Base-by-base conservation (phyloP, 2,888 invertebrate species). In the Patella depressa region DNA sequence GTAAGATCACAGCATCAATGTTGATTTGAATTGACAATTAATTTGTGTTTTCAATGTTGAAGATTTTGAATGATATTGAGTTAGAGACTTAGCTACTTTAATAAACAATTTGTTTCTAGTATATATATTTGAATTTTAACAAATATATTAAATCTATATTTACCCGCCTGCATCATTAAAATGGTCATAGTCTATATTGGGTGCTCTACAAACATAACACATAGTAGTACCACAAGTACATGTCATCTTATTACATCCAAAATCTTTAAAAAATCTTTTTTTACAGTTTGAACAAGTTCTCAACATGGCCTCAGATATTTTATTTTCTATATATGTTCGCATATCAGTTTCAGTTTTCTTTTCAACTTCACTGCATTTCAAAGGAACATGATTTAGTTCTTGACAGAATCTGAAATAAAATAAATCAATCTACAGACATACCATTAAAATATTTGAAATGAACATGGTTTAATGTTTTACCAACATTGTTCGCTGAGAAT, bases 361-460 rank as follows among this genome's bases (percentile, higher is more conserved):
- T 78, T 91, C 91, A 15, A 90, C 85, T 77, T 90, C 90, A 59
- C 86, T 84, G 82, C 91, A 91, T 71, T 84, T 85, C 71, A 90
- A 81, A 34, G 94, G 94, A 12, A 93, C 87, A 87, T 94, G 94
- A 78, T 93, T 93, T 4, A 91, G 90, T 85, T 93, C 93, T 81
- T 92, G 91, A 84, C 94, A 94, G 2, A 89, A 79, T 76, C 91
- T 91, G 80, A n/a, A 82, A 74, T 70, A 54, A 29, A 73, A 53
- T 71, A 59, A 75, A 29, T 29, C 15, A 19, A 17, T 14, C 9
- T 7, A 75, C 29, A 29, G 19, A 29, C 9, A 71, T 12, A 7
- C 17, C 17, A 17, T 14, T 29, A 71, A 29, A 24, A 71, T 5
- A 34, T 5, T 34, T 34, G 4, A 5, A 34, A 34, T 34, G 34